Base-by-base conservation (phyloP, 2,113 vertebrate species). In the Columba livia region DNA sequence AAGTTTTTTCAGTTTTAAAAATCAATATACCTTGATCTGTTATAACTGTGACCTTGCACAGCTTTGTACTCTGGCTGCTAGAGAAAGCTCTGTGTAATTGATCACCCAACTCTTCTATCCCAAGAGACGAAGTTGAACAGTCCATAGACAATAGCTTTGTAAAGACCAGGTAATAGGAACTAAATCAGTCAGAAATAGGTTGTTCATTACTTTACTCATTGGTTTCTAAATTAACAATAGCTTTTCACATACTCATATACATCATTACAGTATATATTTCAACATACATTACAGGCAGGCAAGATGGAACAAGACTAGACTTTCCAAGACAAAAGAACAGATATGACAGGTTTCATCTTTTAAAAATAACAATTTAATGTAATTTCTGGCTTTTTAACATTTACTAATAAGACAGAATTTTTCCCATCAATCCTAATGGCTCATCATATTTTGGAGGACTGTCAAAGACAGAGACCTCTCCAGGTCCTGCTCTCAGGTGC, bases 51-150 rank as follows among this genome's bases (percentile, higher is more conserved):
- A 26, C 57, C 78, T 69, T 9, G 0, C 42, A 34, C 57, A 81
- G 78, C 53, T 64, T 36, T 29, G 60, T 29, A 34, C 38, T 25
- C 57, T 66, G 36, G 36, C 53, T 85, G 81, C 73, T 56, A 0
- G 54, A 15, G 42, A 67, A 32, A 78, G 53, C 28, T 80, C 15
- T 31, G 28, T 2, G 40, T 0, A 38, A 47, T 9, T 3, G 2
- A 71, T 29, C 75, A 57, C 40, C 62, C 60, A 75, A 6, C 21
- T 40, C 56, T 28, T 36, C 8, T 47, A 56, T 38, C 31, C 54
- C 62, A 32, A 60, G 75, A 62, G 44, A 4, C 10, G 29, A 75
- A 34, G 44, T 10, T 2, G 3, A 67, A 34, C 0, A 0, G 17
- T n/a, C 53, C 53, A 26, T 6, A n/a, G 44, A 36, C 50, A 89